Percentiles rank a stretch among this genome's conserved stretches.
phyloP scores from a whole-genome alignment of 2,888 invertebrate species.

The Andrena camellia region DNA sequence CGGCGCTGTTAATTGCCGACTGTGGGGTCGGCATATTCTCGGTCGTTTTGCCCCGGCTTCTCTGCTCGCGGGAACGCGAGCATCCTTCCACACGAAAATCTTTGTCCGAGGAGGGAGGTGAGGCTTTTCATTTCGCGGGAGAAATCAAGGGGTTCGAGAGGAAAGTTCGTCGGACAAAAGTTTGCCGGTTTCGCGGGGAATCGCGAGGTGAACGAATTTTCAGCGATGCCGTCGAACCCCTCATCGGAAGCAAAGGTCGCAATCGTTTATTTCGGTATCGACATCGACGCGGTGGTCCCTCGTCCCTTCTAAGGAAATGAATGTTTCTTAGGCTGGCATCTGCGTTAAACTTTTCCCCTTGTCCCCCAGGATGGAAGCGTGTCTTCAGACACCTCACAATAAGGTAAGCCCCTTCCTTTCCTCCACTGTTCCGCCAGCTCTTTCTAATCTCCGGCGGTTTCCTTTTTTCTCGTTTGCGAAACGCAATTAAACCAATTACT shows the following conservation, averaged over 20 bases:
- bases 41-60: slow-evolving; percentile 21
- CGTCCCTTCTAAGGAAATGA: background rate
- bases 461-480: slow-evolving; percentile 74
- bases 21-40: slow-evolving; percentile 32
- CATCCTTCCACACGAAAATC: slow-evolving; percentile 22
- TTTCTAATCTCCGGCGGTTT: slow-evolving; percentile 47
- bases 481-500: slow-evolving; percentile 85
- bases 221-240: no score
- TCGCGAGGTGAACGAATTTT: no score
- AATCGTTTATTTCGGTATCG: background rate
- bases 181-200: no score
- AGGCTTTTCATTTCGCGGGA: no score
- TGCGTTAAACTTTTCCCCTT: slow-evolving; percentile 13
- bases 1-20: slow-evolving; percentile 64
- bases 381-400: slow-evolving; percentile 23
- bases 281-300: background rate
- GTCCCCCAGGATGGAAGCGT: slow-evolving; percentile 11
- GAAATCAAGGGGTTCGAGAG: no score
- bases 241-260: background rate
- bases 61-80: background rate
- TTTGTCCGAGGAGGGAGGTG: background rate
- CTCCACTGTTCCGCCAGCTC: slow-evolving; percentile 50
- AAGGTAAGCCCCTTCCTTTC: slow-evolving; percentile 19
- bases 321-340: background rate
- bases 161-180: no score